Evolutionary conservation across 2,797 vertebrate species (phyloP).

Genomic region (Sitta carolinensis): DNA sequence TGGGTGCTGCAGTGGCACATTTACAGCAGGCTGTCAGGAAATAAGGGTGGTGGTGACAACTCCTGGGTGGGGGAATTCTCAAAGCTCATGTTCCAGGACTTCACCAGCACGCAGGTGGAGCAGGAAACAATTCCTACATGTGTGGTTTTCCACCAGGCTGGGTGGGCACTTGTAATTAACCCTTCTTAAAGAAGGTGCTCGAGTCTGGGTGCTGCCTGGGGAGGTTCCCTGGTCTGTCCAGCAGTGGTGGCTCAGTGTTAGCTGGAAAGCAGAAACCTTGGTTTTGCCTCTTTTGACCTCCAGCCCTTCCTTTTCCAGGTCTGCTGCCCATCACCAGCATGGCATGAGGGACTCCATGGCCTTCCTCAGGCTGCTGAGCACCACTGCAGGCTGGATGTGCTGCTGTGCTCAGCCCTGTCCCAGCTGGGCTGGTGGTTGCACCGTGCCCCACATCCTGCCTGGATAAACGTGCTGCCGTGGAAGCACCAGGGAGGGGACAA

Average conservation of each 20-base stretch:
- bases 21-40: not conserved
- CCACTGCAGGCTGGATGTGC: not conserved
- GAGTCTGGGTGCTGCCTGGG: not conserved
- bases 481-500: not conserved
- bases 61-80: not conserved
- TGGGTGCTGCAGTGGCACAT: not conserved
- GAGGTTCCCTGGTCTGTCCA: not conserved
- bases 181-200: not conserved
- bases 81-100: not conserved
- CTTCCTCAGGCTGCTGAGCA: not conserved
- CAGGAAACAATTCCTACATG: not conserved
- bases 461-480: not conserved
- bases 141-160: not conserved
- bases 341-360: not conserved
- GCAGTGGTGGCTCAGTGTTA: not conserved
- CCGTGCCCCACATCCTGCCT: not conserved
- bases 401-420: not conserved
- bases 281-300: not conserved
- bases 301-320: not conserved
- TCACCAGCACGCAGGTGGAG: not conserved
- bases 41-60: not conserved
- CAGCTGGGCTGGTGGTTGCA: not conserved
- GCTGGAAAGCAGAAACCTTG: not conserved
- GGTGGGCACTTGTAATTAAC: not conserved
- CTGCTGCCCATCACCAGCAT: not conserved